Base-by-base conservation (phyloP, 1,140 invertebrate genomes). In the Eupristina koningsbergeri region DNA sequence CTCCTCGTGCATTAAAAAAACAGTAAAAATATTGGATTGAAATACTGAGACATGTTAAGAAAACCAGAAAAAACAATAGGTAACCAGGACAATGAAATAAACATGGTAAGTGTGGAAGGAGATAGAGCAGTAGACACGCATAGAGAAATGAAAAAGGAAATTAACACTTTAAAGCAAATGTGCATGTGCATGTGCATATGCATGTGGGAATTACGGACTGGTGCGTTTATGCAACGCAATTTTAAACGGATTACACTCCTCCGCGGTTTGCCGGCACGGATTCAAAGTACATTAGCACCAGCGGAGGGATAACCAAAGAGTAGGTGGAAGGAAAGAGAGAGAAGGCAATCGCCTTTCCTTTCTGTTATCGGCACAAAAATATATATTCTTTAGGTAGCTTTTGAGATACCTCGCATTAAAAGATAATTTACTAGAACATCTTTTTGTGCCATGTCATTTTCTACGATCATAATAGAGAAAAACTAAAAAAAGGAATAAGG, bases 211-310 rank as follows among this genome's bases (percentile, higher is more conserved):
- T 86, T 84, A 84, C 79, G 84, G 79, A 85, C 74, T 82, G 82
- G 79, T 81, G 85, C 86, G 85, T 87, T 88, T 88, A 86, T 86
- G 85, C 81, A 85, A 81, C 81, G 88, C 85, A 89, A 87, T 87
- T 89, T 86, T 87, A 87, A 88, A 88, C 87, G 87, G 87, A 89
- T 89, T 89, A 87, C 84, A n/a, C n/a, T n/a, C 85, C 79, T 83
- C 80, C 84, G 75, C 61, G 64, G 53, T 53, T 82, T 31, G 63
- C 69, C 81, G 19, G 58, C 67, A 29, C 73, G 84, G 85, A 88
- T 89, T 88, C 86, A 87, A 87, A 87, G 85, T 87, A 80, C 87
- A 88, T 89, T 88, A 87, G 88, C 87, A 86, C 41, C 11, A 53
- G 31, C 58, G n/a, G 15, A 69, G 53, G 61, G 50, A 31, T 26